Evolutionary conservation across 1,140 invertebrate species (phyloP).

Genomic region (Drosophila saltans): DNA sequence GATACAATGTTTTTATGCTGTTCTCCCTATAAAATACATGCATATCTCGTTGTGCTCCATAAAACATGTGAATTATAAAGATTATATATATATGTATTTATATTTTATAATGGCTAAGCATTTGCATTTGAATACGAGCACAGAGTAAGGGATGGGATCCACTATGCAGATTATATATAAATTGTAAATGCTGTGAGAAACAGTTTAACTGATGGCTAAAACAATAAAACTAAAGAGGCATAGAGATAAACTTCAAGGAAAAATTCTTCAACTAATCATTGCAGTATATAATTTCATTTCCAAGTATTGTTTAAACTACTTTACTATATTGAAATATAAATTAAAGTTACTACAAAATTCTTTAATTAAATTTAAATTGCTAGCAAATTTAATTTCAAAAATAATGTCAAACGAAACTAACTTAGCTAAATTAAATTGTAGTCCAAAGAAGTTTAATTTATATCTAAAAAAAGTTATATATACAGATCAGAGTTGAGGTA

Average conservation of each 20-base stretch:
- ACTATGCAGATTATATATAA: background rate
- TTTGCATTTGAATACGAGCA: slow-evolving; percentile 35
- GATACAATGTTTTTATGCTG: slow-evolving; percentile 57
- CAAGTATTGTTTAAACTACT: no score
- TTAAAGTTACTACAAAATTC: no score
- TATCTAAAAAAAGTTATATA: no score
- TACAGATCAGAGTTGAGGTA: no score
- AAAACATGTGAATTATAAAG: slow-evolving; percentile 62
- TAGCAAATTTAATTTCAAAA: no score
- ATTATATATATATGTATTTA: slow-evolving; percentile 21
- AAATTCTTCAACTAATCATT: background rate
- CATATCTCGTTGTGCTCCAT: slow-evolving; percentile 60
- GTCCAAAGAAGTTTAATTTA: no score
- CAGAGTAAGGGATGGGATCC: background rate
- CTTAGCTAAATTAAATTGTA: no score
- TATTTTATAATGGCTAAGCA: slow-evolving; percentile 52
- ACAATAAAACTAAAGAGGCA: background rate
- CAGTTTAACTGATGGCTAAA: background rate
- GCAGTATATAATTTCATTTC: no score
- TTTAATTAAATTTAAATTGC: no score
- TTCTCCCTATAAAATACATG: slow-evolving; percentile 33
- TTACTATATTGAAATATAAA: no score
- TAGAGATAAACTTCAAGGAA: background rate
- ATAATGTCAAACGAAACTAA: no score
- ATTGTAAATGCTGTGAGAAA: background rate